Base-by-base conservation (phyloP, 2,888 invertebrate species). In the Trypoxylon attenuatum region DNA sequence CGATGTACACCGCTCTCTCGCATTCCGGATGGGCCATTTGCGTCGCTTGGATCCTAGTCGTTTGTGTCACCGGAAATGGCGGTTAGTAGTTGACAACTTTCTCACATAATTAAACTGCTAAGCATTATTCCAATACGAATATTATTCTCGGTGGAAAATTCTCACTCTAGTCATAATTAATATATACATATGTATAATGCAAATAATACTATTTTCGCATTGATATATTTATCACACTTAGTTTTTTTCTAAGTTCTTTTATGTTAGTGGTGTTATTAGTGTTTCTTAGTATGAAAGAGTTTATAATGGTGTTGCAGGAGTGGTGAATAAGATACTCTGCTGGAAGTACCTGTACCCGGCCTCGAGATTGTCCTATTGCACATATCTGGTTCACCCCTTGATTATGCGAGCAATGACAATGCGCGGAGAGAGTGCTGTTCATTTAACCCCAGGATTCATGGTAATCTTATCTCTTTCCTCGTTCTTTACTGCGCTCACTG, bases 301-400 rank as follows among this genome's bases (percentile, higher is more conserved):
- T n/a, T n/a, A n/a, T n/a, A n/a, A n/a, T n/a, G n/a, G n/a, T n/a
- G n/a, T 79, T 79, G 2, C 79, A 90, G 90, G 87, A 2, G 19
- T 82, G 1, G 83, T 88, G n/a, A 88, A 89, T 0, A 84, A 84
- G 8, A 22, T 89, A 4, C 75, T 90, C 3, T 87, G 88, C 15
- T 87, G 88, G 64, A 87, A 88, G 13, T 78, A 84, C 33, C 79
- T 89, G 46, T 89, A 89, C 21, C 90, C 90, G 0, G 79, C 91
- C 33, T 90, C 90, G 55, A 88, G 91, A 57, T 79, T 91, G 21
- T 88, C 90, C 61, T 90, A 90, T 80, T 88, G 90, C 75, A 84
- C 87, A 50, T 84, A 91, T 65, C 81, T 92, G 70, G 73, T 91
- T 43, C 91, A 91, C 82, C 90, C 89, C 0, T 79, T 87, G 0